Percentiles rank a stretch among this genome's conserved stretches.
phyloP scores from a whole-genome alignment of 2,113 vertebrate species.

The Apistogramma diplotaenia region DNA sequence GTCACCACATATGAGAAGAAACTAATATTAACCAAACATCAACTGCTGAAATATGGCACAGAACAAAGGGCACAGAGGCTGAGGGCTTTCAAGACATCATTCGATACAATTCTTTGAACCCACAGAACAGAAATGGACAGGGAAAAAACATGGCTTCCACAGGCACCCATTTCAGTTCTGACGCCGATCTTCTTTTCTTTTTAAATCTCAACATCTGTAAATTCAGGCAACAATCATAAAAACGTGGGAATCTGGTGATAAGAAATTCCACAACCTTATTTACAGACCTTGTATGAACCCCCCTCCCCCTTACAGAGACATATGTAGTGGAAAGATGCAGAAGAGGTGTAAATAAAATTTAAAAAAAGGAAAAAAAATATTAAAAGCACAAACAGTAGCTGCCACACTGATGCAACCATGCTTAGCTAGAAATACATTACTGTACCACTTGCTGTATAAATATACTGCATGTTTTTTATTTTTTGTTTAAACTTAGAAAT shows the following conservation, averaged over 20 bases:
- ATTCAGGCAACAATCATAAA: background rate
- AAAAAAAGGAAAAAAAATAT: constrained; percentile 14
- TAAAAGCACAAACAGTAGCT: constrained; percentile 75
- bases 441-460: constrained; percentile 76
- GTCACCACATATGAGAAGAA: constrained; percentile 52
- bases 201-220: constrained; percentile 12
- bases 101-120: background rate
- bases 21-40: constrained; percentile 49
- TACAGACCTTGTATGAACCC: constrained; percentile 27
- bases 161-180: constrained; percentile 4
- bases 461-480: constrained; percentile 73
- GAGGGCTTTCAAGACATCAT: constrained; percentile 22
- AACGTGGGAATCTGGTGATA: constrained; percentile 5
- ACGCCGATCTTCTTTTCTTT: background rate
- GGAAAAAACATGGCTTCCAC: background rate
- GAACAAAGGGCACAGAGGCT: constrained; percentile 36
- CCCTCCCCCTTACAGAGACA: constrained; percentile 2
- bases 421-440: constrained; percentile 76
- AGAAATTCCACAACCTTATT: constrained; percentile 1
- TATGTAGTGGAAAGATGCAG: constrained; percentile 45
- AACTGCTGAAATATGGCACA: constrained; percentile 65
- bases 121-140: background rate
- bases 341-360: constrained; percentile 26
- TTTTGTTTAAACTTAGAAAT: constrained; percentile 60
- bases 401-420: constrained; percentile 77